These are phyloP conservation scores for Bombylius discolor DNA, from an alignment of 2,888 invertebrate genomes.

Conservation along the genomic window DNA sequence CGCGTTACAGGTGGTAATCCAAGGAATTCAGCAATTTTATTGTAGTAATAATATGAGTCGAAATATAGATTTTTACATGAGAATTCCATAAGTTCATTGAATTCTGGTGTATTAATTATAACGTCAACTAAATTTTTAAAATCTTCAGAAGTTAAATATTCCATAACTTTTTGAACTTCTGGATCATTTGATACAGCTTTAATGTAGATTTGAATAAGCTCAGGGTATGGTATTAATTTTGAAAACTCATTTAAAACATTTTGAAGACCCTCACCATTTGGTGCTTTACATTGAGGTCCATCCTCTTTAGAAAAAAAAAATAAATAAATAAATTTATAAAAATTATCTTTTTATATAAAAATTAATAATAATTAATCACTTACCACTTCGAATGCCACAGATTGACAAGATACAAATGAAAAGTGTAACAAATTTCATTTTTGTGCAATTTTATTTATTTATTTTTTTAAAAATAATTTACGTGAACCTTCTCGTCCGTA, in stretches of 20 bases:
- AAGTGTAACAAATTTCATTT: neutral
- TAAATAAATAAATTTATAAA: neutral
- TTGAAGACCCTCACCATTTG: conserved; percentile 11
- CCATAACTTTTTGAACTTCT: conserved; percentile 11
- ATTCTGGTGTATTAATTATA: conserved; percentile 3
- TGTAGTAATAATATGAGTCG: conserved; percentile 6
- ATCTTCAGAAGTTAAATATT: conserved; percentile 8
- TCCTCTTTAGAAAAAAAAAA: neutral
- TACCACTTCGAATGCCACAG: neutral
- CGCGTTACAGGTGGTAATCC: conserved; percentile 6
- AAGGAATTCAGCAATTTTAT: conserved; percentile 2
- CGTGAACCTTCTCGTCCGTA: too few relatives aligned
- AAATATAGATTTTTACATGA: conserved; percentile 6
- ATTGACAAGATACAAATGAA: neutral
- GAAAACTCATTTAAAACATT: conserved; percentile 7
- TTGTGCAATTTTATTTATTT: neutral
- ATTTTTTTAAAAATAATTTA: too few relatives aligned
- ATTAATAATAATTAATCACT: neutral
- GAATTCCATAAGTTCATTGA: conserved; percentile 4
- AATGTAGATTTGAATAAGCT: conserved; percentile 7
- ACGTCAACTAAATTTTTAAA: conserved; percentile 5
- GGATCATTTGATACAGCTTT: conserved; percentile 7
- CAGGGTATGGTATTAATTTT: conserved; percentile 6
- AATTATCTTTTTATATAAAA: too few relatives aligned
- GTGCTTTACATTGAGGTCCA: conserved; percentile 10